Evolutionary conservation across 2,797 vertebrate species (phyloP).

Genomic region (Rhincodon typus): DNA sequence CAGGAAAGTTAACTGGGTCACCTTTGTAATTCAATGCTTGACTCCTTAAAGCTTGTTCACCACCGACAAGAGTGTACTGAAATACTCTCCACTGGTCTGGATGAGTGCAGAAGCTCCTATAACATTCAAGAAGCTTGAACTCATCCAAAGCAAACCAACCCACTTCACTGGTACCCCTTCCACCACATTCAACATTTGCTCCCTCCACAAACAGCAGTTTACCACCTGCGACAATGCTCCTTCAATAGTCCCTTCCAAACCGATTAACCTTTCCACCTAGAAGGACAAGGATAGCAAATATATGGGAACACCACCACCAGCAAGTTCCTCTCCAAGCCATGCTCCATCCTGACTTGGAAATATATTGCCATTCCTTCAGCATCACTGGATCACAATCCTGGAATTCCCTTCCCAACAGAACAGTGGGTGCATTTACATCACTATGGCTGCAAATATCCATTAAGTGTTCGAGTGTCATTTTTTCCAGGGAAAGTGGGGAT

Average conservation of each 20-base stretch:
- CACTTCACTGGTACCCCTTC: background rate
- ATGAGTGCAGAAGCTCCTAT: accelerated
- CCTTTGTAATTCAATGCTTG: background rate
- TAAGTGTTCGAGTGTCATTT: background rate
- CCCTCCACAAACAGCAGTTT: background rate
- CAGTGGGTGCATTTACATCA: background rate
- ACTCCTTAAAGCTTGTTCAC: background rate
- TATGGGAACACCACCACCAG: background rate
- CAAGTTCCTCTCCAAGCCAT: background rate
- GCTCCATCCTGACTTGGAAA: background rate
- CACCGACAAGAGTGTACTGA: background rate
- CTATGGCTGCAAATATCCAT: background rate
- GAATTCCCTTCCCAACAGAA: background rate
- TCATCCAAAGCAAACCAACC: background rate
- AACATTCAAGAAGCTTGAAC: background rate
- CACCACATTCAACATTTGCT: background rate
- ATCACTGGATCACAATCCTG: background rate
- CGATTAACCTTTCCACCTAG: background rate
- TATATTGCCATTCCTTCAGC: background rate
- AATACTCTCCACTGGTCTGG: background rate
- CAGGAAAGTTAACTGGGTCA: too few relatives aligned
- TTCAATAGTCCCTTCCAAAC: background rate
- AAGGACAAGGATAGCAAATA: background rate
- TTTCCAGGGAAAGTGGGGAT: background rate
- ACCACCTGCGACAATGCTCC: background rate